Evolutionary conservation across 2,113 vertebrate genomes (phyloP), one percentile per base, ranked within the genome.

Genomic region (Prinia subflava): DNA sequence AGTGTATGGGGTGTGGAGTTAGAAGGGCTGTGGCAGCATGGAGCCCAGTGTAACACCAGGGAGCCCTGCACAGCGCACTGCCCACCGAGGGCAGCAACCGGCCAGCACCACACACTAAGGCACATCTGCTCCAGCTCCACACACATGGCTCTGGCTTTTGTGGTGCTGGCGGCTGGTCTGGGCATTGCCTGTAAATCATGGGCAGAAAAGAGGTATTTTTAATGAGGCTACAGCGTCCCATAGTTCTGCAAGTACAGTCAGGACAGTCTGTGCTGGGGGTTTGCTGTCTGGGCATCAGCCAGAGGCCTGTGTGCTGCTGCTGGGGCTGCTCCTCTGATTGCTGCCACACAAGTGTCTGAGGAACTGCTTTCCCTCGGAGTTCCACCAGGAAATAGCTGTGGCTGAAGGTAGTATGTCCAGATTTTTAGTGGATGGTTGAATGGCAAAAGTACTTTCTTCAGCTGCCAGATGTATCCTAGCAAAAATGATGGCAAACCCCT

Each of bases 181-280:
- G 10, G 31, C n/a, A 2, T 24, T 5, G 52, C 11, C 59, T 15
- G 0, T n/a, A 17, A n/a, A 41, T 21, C 13, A 10, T 0, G 4
- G 22, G 11, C 47, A 4, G 23, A 9, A 7, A 19, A 39, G 18
- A 27, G 30, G 2, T 5, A 4, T 17, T 77, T 33, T 4, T 49
- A 21, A 2, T 3, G 50, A 44, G 41, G n/a, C 46, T 30, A 12
- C 19, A 11, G 56, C 0, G 0, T 84, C 50, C 33, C 7, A 0
- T 13, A 25, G 44, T 7, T 59, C 42, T 79, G 56, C 1, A 2
- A 42, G 30, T 56, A 16, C 47, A 24, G 55, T 41, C 2, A 10
- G 79, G 53, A 31, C 42, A 13, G 19, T 23, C 30, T 5, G n/a
- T 46, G 63, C 35, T 39, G 25, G 44, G 4, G 8, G 5, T 50